phyloP scores from a whole-genome alignment of 2,888 invertebrate genomes.

The Microchrysa polita region DNA sequence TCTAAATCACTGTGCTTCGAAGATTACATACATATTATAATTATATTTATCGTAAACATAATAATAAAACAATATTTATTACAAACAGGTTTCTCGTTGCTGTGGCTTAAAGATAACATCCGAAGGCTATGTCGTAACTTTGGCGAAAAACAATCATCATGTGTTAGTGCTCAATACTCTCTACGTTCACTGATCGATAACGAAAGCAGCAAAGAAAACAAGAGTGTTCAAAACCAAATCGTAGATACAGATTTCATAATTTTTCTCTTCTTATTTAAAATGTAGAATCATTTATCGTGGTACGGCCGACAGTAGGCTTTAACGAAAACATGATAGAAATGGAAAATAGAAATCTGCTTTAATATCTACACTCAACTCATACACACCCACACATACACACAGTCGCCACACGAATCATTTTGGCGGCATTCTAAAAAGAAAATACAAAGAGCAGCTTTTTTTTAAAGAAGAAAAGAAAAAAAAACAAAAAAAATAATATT shows the following conservation, averaged over 20 bases:
- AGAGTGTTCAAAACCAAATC: slow-evolving; percentile 53
- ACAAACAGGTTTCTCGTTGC: slow-evolving; percentile 96
- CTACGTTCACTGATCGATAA: slow-evolving; percentile 85
- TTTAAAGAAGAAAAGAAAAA: slow-evolving; percentile 52
- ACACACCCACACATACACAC: slow-evolving; percentile 46
- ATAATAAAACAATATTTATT: too few relatives aligned
- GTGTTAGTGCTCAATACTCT: slow-evolving; percentile 95
- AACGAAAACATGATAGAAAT: slow-evolving; percentile 54
- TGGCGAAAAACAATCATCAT: slow-evolving; percentile 99
- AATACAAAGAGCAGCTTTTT: slow-evolving; percentile 44
- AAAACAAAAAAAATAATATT: slow-evolving; percentile 53
- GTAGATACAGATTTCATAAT: slow-evolving; percentile 54
- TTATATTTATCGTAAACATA: too few relatives aligned
- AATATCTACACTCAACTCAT: slow-evolving; percentile 40
- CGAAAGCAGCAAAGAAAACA: slow-evolving; percentile 54
- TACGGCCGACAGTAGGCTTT: slow-evolving; percentile 53
- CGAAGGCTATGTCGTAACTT: slow-evolving; percentile 93
- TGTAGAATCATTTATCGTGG: too few relatives aligned
- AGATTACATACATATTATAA: too few relatives aligned
- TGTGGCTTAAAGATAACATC: slow-evolving; percentile 97
- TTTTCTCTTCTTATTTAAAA: too few relatives aligned
- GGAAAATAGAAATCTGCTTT: not conserved
- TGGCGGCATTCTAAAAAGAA: too few relatives aligned
- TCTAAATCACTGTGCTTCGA: too few relatives aligned
- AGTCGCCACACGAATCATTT: slow-evolving; percentile 35